Evolutionary conservation across 2,113 vertebrate genomes (phyloP), one percentile per base, ranked within the genome.

Genomic region (Proteles cristata): DNA sequence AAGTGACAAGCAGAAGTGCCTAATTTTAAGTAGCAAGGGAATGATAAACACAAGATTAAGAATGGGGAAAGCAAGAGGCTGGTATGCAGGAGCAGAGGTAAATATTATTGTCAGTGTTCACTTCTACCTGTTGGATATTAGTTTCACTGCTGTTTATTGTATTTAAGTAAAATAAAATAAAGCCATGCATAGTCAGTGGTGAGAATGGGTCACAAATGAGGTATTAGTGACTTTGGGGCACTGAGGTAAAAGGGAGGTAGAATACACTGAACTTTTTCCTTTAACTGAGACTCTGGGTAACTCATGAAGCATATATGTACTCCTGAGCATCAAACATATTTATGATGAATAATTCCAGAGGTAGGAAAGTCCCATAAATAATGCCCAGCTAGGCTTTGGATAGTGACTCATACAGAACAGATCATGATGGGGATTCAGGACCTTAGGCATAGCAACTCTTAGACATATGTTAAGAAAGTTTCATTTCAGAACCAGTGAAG

Each of bases 111-210:
- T 94, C 84, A 87, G 19, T 82, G 19, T 88, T 92, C 58, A 86
- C 0, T n/a, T 86, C n/a, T 25, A 71, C 48, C 35, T 92, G 43
- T 77, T 88, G 50, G 7, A 31, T 94, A 80, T 7, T 88, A 39
- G 28, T 93, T 97, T 94, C 58, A 73, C 53, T 96, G 55, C 35
- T 96, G 15, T 91, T 82, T 83, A 55, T 85, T 88, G 23, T 88
- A 94, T 53, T 93, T 81, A 94, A 96, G 61, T 66, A 81, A 92
- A 92, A 87, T 45, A 45, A 65, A 88, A 84, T n/a, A 90, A 97
- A 87, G n/a, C 33, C 48, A 48, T n/a, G 5, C 26, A 88, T 61
- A 88, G 16, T 10, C 58, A 53, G 0, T 92, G 48, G 74, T 74
- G 48, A 96, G 31, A 97, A 31, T 74, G 45, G 85, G 15, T 87